Conservation (phyloP, 2,113 vertebrate genomes). For the Marmota flaviventris region DNA sequence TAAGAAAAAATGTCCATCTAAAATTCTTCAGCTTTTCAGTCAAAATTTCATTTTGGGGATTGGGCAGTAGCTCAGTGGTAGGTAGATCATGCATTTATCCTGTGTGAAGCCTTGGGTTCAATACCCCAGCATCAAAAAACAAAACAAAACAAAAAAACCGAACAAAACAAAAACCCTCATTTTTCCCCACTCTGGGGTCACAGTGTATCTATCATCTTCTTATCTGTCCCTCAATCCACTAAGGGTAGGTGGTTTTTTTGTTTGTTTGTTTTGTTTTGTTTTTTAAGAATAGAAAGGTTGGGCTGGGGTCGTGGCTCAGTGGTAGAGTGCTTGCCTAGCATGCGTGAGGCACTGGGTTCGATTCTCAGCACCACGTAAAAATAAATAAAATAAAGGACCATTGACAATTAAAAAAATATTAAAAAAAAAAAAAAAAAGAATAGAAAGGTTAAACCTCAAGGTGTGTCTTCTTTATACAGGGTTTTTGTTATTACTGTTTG, state of each 20-base stretch:
- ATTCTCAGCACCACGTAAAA: no score
- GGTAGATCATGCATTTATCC: background rate
- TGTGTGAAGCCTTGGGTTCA: background rate
- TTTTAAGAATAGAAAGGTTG: background rate
- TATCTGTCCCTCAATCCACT: background rate
- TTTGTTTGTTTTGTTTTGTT: no score
- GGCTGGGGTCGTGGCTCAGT: no score
- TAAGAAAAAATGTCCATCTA: conserved; percentile 38
- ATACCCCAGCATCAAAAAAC: background rate
- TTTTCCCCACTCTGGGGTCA: background rate
- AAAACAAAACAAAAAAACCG: background rate
- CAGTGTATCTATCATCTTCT: background rate
- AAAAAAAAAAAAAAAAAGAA: no score
- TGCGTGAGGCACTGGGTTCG: no score
- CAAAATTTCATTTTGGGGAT: background rate
- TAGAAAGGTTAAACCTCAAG: background rate
- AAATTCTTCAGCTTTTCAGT: conserved; percentile 41
- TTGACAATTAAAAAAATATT: no score
- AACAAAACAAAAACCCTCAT: no score
- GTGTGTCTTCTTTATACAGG: no score
- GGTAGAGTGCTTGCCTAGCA: no score
- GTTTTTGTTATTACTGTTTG: background rate
- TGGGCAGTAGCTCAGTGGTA: no score
- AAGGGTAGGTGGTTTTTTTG: background rate
- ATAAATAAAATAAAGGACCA: no score